Percentiles rank a stretch among this genome's conserved stretches.
Conservation (phyloP, 1,140 invertebrate species). For the Phthorimaea operculella region DNA sequence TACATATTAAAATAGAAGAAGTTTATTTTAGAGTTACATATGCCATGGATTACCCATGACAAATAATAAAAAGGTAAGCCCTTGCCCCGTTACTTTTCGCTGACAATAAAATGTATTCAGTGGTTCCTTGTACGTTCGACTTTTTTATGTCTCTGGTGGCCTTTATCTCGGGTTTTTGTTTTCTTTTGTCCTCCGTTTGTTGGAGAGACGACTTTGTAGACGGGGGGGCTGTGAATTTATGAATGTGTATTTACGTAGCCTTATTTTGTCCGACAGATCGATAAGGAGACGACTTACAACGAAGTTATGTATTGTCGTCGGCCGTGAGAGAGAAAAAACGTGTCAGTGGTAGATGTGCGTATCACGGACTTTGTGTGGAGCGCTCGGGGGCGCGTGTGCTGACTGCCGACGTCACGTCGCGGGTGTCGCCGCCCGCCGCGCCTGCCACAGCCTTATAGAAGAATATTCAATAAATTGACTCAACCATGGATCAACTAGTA, state of each 20-base stretch:
- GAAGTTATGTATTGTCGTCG: constrained; percentile 55
- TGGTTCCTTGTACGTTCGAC: constrained; percentile 45
- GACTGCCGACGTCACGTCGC: constrained; percentile 10
- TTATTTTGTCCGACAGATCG: constrained; percentile 62
- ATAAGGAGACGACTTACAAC: constrained; percentile 52
- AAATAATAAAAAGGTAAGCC: constrained; percentile 44
- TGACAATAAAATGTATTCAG: constrained; percentile 31
- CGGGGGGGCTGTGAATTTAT: constrained; percentile 29
- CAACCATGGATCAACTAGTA: constrained; percentile 67
- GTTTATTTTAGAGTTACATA: constrained; percentile 36
- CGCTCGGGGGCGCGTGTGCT: constrained; percentile 26
- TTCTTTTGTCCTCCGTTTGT: constrained; percentile 58
- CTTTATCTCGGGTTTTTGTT: constrained; percentile 64
- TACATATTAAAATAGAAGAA: constrained; percentile 43
- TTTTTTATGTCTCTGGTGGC: constrained; percentile 64
- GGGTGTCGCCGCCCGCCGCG: neutral
- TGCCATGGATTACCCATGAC: constrained; percentile 55
- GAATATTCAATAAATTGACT: constrained; percentile 8
- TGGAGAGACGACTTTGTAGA: constrained; percentile 46
- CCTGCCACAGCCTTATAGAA: neutral
- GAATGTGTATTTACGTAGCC: constrained; percentile 41
- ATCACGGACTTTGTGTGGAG: constrained; percentile 41
- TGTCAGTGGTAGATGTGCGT: constrained; percentile 51
- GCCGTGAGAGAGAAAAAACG: constrained; percentile 33
- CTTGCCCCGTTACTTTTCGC: constrained; percentile 16